Percentiles rank a stretch among this genome's conserved stretches.
Conservation (phyloP, 2,113 vertebrate species). For the Sturnira hondurensis region DNA sequence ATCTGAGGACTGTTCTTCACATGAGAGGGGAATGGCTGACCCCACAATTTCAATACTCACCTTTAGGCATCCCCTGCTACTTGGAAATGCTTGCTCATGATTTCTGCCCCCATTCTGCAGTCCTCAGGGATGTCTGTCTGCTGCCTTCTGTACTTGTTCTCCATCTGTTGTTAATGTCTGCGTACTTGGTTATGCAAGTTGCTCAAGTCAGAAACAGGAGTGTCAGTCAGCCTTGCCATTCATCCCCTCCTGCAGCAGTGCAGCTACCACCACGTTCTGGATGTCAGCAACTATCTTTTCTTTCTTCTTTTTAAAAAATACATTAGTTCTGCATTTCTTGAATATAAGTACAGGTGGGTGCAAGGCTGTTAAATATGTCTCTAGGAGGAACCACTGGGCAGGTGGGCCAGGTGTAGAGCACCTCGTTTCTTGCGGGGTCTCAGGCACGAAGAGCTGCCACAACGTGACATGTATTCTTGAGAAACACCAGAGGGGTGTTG, state of each 20-base stretch:
- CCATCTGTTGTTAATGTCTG: neutral
- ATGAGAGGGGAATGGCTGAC: neutral
- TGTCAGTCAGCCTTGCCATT: neutral
- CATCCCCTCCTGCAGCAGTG: accelerated
- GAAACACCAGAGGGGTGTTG: neutral
- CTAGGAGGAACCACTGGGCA: too few relatives aligned
- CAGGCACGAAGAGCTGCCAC: neutral
- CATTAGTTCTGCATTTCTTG: neutral
- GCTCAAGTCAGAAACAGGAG: neutral
- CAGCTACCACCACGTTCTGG: neutral
- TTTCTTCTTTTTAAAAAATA: neutral
- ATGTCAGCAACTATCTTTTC: neutral
- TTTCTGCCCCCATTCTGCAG: neutral
- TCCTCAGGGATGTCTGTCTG: neutral
- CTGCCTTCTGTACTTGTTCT: neutral
- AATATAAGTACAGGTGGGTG: neutral
- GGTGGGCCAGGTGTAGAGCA: neutral
- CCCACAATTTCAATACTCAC: neutral
- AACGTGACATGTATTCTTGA: accelerated
- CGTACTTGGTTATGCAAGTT: too few relatives aligned
- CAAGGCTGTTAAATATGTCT: neutral
- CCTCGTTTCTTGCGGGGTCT: neutral
- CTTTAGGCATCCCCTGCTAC: neutral
- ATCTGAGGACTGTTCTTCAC: neutral
- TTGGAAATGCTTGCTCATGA: neutral